A percentile compares a stretch with the other conserved stretches of the same genome.
Conservation (phyloP, 37 sponge, comb jelly and placozoan species). For the Beroe forskalii region DNA sequence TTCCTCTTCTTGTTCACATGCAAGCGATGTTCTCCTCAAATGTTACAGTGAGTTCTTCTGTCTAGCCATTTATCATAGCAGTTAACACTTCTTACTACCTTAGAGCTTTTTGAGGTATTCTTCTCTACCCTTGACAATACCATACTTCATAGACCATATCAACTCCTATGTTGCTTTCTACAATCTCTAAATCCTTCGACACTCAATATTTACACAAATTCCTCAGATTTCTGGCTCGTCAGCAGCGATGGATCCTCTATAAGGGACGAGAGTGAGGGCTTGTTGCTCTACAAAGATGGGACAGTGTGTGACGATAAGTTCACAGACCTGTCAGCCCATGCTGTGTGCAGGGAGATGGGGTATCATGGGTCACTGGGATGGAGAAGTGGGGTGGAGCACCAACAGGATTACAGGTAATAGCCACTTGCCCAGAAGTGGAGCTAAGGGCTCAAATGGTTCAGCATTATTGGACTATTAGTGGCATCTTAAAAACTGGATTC, state of each 20-base stretch:
- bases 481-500: too few species aligned
- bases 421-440: too few species aligned
- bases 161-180: too few species aligned
- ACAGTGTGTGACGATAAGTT: slow-evolving; percentile 12
- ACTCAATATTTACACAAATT: too few species aligned
- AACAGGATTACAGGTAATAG: not conserved
- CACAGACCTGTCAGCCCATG: not conserved
- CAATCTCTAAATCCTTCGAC: too few species aligned
- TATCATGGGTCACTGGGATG: not conserved
- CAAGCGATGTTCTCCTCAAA: not conserved
- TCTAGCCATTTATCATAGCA: not conserved
- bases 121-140: not conserved
- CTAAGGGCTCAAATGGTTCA: too few species aligned
- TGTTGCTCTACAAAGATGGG: slow-evolving; percentile 1
- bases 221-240: not conserved
- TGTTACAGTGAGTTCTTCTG: not conserved
- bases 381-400: not conserved
- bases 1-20: not conserved
- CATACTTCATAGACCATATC: too few species aligned
- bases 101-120: not conserved
- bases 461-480: too few species aligned
- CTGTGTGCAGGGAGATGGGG: slow-evolving; percentile 1
- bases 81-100: not conserved
- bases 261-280: not conserved
- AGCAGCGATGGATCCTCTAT: not conserved